Conservation (phyloP, 2,797 vertebrate genomes). For the Tapera naevia region DNA sequence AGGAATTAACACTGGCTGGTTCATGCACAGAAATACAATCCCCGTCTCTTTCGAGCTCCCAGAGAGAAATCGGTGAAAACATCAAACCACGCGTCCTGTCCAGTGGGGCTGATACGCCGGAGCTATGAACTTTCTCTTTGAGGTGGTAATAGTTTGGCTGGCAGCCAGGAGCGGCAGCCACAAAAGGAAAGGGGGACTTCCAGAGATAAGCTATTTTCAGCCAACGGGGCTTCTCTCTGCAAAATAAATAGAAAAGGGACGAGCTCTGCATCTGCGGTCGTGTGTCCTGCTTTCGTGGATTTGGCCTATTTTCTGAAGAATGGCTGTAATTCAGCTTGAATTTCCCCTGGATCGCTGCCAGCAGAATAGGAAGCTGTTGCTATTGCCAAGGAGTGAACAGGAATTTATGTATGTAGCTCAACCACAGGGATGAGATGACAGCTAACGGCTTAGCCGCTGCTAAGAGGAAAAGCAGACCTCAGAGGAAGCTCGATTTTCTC, state of each 20-base stretch:
- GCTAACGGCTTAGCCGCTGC: conserved; percentile 6
- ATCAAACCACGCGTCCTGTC: not conserved
- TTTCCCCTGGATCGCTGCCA: conserved; percentile 85
- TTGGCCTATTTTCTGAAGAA: conserved; percentile 88
- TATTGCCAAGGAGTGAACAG: conserved; percentile 82
- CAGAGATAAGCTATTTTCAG: conserved; percentile 70
- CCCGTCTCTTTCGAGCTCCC: not conserved
- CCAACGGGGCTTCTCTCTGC: not conserved
- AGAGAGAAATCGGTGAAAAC: not conserved
- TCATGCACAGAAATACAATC: not conserved
- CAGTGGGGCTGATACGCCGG: not conserved
- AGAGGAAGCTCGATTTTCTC: not conserved
- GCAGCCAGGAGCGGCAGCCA: conserved; percentile 47
- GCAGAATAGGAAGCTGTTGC: conserved; percentile 84
- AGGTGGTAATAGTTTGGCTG: conserved; percentile 49
- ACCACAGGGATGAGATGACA: conserved; percentile 26
- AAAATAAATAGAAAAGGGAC: conserved; percentile 50
- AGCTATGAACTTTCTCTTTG: conserved; percentile 38
- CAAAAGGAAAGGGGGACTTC: conserved; percentile 38
- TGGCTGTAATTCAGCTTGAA: conserved; percentile 85
- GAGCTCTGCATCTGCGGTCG: conserved; percentile 4
- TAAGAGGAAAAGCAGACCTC: not conserved
- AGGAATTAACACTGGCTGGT: not conserved
- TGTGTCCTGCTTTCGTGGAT: conserved; percentile 55
- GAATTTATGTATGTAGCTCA: conserved; percentile 37